Evolutionary conservation across 2,888 invertebrate species (phyloP).

Genomic region (Helobdella robusta): DNA sequence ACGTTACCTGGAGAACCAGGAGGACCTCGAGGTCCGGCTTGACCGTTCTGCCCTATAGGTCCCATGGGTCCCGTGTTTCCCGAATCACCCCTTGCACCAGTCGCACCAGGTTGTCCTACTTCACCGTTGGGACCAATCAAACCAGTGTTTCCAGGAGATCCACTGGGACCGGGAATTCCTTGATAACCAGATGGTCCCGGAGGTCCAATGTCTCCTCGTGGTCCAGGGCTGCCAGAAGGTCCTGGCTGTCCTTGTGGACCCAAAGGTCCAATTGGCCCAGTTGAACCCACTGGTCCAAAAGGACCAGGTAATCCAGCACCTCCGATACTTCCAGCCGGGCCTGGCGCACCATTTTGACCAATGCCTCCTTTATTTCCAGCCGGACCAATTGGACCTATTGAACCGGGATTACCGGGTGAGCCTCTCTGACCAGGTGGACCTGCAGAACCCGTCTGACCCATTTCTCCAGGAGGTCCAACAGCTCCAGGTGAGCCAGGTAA

Average conservation of each 20-base stretch:
- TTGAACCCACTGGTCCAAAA: slow-evolving; percentile 30
- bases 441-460: slow-evolving; percentile 24
- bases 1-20: slow-evolving; percentile 16
- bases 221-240: slow-evolving; percentile 26
- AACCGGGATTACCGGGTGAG: slow-evolving; percentile 38
- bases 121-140: slow-evolving; percentile 27
- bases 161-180: slow-evolving; percentile 29
- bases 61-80: slow-evolving; percentile 27
- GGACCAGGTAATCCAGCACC: slow-evolving; percentile 29
- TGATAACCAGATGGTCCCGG: slow-evolving; percentile 17
- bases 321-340: slow-evolving; percentile 27
- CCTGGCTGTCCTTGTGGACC: slow-evolving; percentile 34
- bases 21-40: slow-evolving; percentile 27
- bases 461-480: slow-evolving; percentile 29
- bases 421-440: slow-evolving; percentile 30
- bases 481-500: slow-evolving; percentile 30
- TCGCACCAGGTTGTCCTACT: slow-evolving; percentile 26
- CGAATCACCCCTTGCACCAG: slow-evolving; percentile 32
- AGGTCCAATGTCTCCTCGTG: slow-evolving; percentile 25
- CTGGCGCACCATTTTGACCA: slow-evolving; percentile 24
- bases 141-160: slow-evolving; percentile 29
- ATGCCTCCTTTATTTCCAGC: slow-evolving; percentile 28
- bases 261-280: slow-evolving; percentile 48
- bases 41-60: slow-evolving; percentile 29
- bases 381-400: slow-evolving; percentile 27